These are phyloP conservation scores for Microcaecilia unicolor DNA, from an alignment of 2,797 vertebrate genomes.

Conservation along the genomic window DNA sequence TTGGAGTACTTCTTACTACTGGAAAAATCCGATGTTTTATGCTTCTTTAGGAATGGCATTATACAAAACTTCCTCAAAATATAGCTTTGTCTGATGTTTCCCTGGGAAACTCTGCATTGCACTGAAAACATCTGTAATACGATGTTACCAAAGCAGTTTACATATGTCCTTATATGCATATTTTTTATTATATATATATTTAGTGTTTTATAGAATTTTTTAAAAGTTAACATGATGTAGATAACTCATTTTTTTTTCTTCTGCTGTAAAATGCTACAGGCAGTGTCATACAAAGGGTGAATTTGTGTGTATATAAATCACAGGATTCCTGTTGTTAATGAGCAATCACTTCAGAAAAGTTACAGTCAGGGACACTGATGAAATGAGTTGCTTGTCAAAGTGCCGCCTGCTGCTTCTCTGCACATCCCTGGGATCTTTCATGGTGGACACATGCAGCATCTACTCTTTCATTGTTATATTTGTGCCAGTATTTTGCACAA, in stretches of 20 bases:
- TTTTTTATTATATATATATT: slow-evolving; percentile 96
- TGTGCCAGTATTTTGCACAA: too few relatives aligned
- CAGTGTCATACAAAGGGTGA: slow-evolving; percentile 5
- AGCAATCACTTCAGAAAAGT: neutral
- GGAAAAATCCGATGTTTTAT: slow-evolving; percentile 48
- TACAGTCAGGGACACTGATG: neutral
- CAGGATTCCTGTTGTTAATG: neutral
- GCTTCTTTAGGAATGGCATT: slow-evolving; percentile 66
- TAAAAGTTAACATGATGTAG: slow-evolving; percentile 72
- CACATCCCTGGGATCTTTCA: too few relatives aligned
- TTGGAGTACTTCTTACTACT: slow-evolving; percentile 64
- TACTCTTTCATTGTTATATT: too few relatives aligned
- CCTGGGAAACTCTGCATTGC: slow-evolving; percentile 69
- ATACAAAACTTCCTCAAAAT: slow-evolving; percentile 60
- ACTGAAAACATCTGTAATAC: slow-evolving; percentile 84
- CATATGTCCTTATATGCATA: slow-evolving; percentile 94
- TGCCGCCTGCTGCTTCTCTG: too few relatives aligned
- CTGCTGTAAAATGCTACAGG: slow-evolving; percentile 55
- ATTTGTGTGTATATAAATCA: slow-evolving; percentile 9
- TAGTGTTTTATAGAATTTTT: slow-evolving; percentile 92
- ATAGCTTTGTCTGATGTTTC: slow-evolving; percentile 67
- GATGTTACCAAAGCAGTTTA: slow-evolving; percentile 99
- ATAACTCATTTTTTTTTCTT: slow-evolving; percentile 61
- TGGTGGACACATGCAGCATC: too few relatives aligned
- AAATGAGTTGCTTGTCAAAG: too few relatives aligned